These are phyloP conservation scores for Eulemur coronatus DNA, from an alignment of 2,797 vertebrate genomes.

Conservation along the genomic window DNA sequence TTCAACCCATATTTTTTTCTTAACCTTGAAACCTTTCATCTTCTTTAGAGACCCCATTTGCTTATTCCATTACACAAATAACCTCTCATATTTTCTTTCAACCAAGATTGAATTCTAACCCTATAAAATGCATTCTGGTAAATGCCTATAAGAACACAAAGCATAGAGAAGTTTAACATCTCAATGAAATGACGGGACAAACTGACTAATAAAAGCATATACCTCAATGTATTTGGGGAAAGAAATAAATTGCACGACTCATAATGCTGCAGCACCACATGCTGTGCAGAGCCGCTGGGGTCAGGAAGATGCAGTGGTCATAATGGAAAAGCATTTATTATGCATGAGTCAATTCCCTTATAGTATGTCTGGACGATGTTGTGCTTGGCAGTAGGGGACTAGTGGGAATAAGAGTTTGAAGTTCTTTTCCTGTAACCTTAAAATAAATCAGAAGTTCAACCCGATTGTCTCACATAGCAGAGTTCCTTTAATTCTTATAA, in stretches of 20 bases:
- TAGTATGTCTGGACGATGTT: conserved; percentile 14
- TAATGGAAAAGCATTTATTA: conserved; percentile 53
- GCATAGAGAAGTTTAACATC: not conserved
- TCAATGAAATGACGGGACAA: not conserved
- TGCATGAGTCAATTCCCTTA: conserved; percentile 46
- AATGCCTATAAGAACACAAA: not conserved
- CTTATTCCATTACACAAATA: conserved; percentile 41
- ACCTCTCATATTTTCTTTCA: conserved; percentile 31
- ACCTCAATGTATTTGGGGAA: not conserved
- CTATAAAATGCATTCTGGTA: not conserved
- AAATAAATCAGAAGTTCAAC: conserved; percentile 15
- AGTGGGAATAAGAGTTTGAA: conserved; percentile 33
- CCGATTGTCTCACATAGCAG: not conserved
- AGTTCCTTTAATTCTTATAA: not conserved
- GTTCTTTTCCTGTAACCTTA: conserved; percentile 38
- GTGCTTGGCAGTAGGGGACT: conserved; percentile 1
- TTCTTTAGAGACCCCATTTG: not conserved
- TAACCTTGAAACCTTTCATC: conserved; percentile 24
- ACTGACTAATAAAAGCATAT: not conserved
- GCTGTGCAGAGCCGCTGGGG: not conserved
- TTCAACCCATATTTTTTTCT: not conserved
- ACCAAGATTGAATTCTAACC: conserved; percentile 30
- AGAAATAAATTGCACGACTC: not conserved
- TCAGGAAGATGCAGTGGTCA: conserved; percentile 21
- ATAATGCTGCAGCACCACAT: not conserved